Percentiles rank a stretch among this genome's conserved stretches.
Evolutionary conservation across 2,888 invertebrate genomes (phyloP).

Genomic region (Phyto melanocephala): DNA sequence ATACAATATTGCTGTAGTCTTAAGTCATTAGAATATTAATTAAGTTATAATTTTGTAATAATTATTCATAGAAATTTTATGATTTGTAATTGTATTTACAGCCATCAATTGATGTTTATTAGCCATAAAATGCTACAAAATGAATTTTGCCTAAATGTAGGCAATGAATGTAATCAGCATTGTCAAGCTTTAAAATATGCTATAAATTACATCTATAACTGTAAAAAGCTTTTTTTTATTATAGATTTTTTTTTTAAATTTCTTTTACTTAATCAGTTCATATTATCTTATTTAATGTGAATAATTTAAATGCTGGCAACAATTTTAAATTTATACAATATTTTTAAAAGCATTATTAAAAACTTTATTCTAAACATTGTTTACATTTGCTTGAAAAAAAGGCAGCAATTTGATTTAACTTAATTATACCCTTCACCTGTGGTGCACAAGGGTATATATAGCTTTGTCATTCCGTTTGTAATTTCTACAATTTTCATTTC

Average conservation of each 20-base stretch:
- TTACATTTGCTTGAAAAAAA: background rate
- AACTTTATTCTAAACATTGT: background rate
- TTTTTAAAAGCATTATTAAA: too few relatives aligned
- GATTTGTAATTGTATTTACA: slow-evolving; percentile 20
- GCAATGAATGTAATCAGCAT: slow-evolving; percentile 9
- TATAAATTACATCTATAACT: background rate
- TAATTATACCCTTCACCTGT: too few relatives aligned
- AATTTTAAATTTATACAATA: too few relatives aligned
- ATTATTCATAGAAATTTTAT: slow-evolving; percentile 40
- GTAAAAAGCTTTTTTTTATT: too few relatives aligned
- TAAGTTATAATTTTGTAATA: slow-evolving; percentile 38
- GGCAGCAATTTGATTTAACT: slow-evolving; percentile 18
- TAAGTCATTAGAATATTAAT: slow-evolving; percentile 48
- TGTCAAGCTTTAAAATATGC: slow-evolving; percentile 38
- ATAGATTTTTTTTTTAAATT: too few relatives aligned
- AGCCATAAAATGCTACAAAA: background rate
- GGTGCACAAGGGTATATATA: too few relatives aligned
- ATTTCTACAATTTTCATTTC: too few relatives aligned
- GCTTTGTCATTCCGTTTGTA: too few relatives aligned
- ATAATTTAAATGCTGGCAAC: too few relatives aligned
- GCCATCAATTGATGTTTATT: background rate
- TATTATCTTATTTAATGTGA: too few relatives aligned
- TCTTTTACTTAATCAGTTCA: too few relatives aligned
- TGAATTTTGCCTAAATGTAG: slow-evolving; percentile 2
- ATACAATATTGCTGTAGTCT: background rate